phyloP scores from a whole-genome alignment of 2,113 vertebrate genomes.

The Rhombomys opimus region DNA sequence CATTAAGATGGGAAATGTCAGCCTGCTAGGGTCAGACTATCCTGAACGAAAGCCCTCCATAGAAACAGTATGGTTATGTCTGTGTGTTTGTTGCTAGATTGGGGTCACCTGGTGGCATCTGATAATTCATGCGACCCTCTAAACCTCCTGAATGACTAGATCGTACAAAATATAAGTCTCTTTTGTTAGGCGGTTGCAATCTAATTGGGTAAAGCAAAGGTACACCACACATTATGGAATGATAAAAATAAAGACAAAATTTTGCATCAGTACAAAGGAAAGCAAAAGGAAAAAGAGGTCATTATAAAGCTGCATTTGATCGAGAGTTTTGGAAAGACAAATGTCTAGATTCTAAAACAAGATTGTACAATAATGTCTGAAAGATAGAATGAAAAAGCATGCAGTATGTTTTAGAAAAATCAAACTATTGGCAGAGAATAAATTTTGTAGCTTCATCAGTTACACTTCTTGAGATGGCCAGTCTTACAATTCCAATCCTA shows the following conservation, averaged over 20 bases:
- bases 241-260: neutral
- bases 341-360: neutral
- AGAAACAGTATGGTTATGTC: neutral
- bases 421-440: neutral
- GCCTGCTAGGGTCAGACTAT: neutral
- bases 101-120: neutral
- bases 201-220: neutral
- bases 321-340: neutral
- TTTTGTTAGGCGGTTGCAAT: neutral
- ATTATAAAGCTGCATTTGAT: neutral
- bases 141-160: neutral
- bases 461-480: neutral
- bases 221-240: neutral
- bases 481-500: neutral
- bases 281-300: neutral
- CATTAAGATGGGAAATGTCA: conserved; percentile 43
- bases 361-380: neutral
- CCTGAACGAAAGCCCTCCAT: conserved; percentile 33
- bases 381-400: neutral
- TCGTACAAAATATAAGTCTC: neutral
- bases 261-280: neutral
- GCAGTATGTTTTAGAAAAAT: neutral
- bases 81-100: neutral
- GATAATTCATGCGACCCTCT: neutral
- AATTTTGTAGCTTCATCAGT: neutral